These are phyloP conservation scores for Epicauta chinensis DNA, from an alignment of 1,140 invertebrate species.

Conservation along the genomic window DNA sequence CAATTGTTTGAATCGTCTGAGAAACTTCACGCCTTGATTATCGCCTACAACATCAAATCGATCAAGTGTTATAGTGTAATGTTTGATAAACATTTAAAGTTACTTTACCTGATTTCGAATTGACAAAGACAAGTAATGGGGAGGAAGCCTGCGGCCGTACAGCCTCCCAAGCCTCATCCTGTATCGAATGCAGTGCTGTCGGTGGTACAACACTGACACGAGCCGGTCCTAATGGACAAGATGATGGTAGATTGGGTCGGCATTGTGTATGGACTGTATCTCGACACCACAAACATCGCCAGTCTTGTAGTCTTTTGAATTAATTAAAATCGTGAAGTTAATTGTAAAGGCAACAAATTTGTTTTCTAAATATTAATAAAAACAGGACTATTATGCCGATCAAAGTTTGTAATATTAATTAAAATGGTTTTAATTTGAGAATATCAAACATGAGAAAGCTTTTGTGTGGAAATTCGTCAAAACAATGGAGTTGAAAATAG, in stretches of 20 bases:
- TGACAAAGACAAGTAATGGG: slow-evolving; percentile 92
- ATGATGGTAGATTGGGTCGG: slow-evolving; percentile 62
- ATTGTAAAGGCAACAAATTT: no score
- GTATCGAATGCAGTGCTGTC: slow-evolving; percentile 83
- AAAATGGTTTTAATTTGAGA: no score
- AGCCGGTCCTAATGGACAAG: slow-evolving; percentile 79
- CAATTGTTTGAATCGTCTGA: slow-evolving; percentile 90
- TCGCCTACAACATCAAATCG: slow-evolving; percentile 58
- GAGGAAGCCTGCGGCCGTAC: slow-evolving; percentile 62
- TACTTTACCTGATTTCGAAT: slow-evolving; percentile 78
- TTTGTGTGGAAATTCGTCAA: no score
- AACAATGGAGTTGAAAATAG: no score
- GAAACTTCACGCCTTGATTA: slow-evolving; percentile 95
- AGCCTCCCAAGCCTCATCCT: slow-evolving; percentile 88
- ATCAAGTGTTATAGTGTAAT: no score
- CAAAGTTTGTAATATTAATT: no score
- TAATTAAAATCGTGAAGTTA: neutral
- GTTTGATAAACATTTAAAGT: neutral
- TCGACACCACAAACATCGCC: slow-evolving; percentile 93
- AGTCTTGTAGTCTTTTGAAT: slow-evolving; percentile 77
- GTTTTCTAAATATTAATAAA: no score
- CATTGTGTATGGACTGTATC: slow-evolving; percentile 87
- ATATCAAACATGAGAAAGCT: no score
- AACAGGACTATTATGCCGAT: no score
- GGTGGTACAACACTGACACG: slow-evolving; percentile 90